Evolutionary conservation across 2,888 invertebrate genomes (phyloP).

Genomic region (Conistra vaccinii): DNA sequence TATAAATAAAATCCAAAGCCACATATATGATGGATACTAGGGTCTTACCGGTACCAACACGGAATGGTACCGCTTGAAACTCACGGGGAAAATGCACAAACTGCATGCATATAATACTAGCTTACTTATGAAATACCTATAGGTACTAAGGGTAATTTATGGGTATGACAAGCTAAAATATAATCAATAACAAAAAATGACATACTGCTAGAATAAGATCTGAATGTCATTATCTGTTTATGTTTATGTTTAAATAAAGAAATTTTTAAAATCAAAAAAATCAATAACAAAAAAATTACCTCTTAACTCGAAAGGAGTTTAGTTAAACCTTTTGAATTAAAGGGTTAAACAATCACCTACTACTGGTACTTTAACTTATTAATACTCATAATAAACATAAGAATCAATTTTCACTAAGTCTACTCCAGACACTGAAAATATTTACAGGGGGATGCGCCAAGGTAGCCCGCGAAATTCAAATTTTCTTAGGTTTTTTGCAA

Average conservation of each 20-base stretch:
- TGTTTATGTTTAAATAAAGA: too few species aligned
- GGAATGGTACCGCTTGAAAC: slow-evolving; percentile 33
- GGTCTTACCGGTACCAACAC: slow-evolving; percentile 26
- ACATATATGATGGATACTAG: neutral
- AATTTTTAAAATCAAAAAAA: too few species aligned
- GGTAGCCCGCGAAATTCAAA: too few species aligned
- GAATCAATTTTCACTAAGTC: too few species aligned
- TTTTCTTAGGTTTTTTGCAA: too few species aligned
- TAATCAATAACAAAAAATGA: neutral
- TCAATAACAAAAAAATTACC: neutral
- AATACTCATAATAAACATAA: too few species aligned
- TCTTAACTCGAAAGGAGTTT: too few species aligned
- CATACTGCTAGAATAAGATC: too few species aligned
- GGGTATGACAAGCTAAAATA: neutral
- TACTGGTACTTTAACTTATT: neutral
- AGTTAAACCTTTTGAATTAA: neutral
- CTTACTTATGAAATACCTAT: neutral
- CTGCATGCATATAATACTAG: slow-evolving; percentile 26
- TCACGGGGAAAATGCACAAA: slow-evolving; percentile 39
- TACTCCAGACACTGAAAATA: too few species aligned
- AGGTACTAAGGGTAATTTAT: too few species aligned
- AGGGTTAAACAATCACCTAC: neutral
- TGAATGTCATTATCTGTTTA: too few species aligned
- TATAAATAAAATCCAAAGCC: slow-evolving; percentile 10
- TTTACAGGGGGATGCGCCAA: too few species aligned